phyloP scores from a whole-genome alignment of 2,797 vertebrate genomes.

The Leptodactylus fallax region DNA sequence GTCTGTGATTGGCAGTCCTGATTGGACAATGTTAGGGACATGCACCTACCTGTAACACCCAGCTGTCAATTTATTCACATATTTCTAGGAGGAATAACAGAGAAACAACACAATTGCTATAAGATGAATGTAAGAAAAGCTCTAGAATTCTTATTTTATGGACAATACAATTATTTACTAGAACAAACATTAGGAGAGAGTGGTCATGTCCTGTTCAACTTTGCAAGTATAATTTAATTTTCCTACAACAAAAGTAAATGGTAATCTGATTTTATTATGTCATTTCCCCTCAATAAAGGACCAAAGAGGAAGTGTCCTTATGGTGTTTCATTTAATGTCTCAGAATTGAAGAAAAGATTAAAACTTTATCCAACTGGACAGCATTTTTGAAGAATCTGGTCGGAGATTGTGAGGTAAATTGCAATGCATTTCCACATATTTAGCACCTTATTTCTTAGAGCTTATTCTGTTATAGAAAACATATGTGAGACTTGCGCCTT shows the following conservation, averaged over 20 bases:
- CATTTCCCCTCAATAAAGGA: background rate
- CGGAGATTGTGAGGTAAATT: constrained; percentile 6
- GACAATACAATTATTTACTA: no score
- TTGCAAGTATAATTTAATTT: background rate
- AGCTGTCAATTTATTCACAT: no score
- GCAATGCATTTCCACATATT: background rate
- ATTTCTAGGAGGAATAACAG: no score
- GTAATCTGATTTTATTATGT: background rate
- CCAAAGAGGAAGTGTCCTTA: background rate
- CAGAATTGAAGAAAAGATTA: background rate
- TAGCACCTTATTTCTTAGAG: background rate
- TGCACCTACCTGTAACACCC: no score
- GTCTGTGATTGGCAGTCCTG: no score
- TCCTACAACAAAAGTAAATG: background rate
- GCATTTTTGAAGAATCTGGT: background rate
- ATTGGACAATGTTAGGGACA: no score
- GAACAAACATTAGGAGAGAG: no score
- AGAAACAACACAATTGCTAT: no score
- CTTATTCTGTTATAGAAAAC: no score
- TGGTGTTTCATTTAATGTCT: constrained; percentile 6
- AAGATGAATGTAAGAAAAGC: no score
- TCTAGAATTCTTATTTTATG: no score
- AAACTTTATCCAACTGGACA: constrained; percentile 15
- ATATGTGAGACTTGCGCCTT: no score
- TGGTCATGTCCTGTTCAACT: background rate